Conservation (phyloP, 2,888 invertebrate genomes). For the Limulus polyphemus region DNA sequence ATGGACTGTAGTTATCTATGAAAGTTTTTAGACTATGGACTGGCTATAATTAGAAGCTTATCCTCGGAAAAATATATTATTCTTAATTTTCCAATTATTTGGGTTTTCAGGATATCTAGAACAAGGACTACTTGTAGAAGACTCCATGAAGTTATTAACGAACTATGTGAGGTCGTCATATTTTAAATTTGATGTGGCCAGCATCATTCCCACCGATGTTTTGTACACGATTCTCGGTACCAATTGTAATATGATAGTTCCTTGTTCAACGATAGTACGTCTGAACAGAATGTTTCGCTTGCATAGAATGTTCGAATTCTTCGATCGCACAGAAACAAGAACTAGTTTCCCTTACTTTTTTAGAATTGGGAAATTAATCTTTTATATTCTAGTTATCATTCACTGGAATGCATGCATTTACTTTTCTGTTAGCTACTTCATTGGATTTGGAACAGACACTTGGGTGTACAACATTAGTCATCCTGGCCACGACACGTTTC, state of each 20-base stretch:
- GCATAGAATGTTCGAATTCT: conserved; percentile 78
- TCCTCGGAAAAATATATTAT: background rate
- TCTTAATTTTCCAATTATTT: conserved; percentile 1
- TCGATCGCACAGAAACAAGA: conserved; percentile 83
- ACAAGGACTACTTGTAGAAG: conserved; percentile 79
- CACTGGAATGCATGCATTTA: conserved; percentile 94
- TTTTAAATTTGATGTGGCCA: conserved; percentile 54
- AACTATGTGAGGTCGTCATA: conserved; percentile 60
- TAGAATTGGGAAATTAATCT: conserved; percentile 48
- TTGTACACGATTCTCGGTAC: conserved; percentile 47
- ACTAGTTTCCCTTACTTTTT: conserved; percentile 88
- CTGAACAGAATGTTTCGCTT: conserved; percentile 63
- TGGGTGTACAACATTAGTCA: conserved; percentile 43
- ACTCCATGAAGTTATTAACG: conserved; percentile 57
- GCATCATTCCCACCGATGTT: conserved; percentile 70
- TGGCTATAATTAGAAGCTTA: too few species aligned
- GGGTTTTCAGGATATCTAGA: conserved; percentile 66
- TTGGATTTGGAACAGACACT: conserved; percentile 77
- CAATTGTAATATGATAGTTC: conserved; percentile 36
- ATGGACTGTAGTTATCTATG: too few species aligned
- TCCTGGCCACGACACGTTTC: conserved; percentile 43
- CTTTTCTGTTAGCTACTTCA: conserved; percentile 75
- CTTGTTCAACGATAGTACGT: conserved; percentile 72
- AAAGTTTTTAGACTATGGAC: too few species aligned
- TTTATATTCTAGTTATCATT: conserved; percentile 77